Conservation (phyloP, 2,888 invertebrate species). For the Hermodice carunculata region DNA sequence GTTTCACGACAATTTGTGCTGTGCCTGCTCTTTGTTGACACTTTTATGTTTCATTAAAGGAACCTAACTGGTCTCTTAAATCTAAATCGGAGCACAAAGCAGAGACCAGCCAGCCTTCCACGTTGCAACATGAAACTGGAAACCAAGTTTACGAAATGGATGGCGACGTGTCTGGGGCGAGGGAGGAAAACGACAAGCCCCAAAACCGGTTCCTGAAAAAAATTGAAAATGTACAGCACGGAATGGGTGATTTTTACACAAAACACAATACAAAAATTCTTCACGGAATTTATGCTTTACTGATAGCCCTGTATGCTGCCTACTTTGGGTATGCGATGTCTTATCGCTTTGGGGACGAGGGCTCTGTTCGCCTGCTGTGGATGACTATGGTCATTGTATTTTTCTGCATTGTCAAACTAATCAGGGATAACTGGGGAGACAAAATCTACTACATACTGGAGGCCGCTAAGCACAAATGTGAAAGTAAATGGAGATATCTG, state of each 20-base stretch:
- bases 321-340: constrained; percentile 18
- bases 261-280: neutral
- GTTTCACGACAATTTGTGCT: no score
- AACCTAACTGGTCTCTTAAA: no score
- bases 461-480: neutral
- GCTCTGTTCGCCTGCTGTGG: constrained; percentile 32
- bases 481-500: constrained; percentile 7
- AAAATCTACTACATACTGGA: constrained; percentile 4
- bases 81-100: no score
- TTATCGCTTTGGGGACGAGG: constrained; percentile 12
- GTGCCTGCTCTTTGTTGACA: no score
- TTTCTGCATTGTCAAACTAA: constrained; percentile 9
- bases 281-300: neutral
- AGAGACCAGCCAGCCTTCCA: no score
- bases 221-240: neutral
- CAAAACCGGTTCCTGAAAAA: neutral
- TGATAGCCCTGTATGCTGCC: neutral
- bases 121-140: no score
- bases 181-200: neutral
- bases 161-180: no score
- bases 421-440: constrained; percentile 12
- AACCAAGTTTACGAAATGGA: no score
- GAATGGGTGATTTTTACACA: neutral
- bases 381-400: constrained; percentile 22
- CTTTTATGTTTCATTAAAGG: no score